phyloP scores from a whole-genome alignment of 2,113 vertebrate genomes.

The Syrrhaptes paradoxus region DNA sequence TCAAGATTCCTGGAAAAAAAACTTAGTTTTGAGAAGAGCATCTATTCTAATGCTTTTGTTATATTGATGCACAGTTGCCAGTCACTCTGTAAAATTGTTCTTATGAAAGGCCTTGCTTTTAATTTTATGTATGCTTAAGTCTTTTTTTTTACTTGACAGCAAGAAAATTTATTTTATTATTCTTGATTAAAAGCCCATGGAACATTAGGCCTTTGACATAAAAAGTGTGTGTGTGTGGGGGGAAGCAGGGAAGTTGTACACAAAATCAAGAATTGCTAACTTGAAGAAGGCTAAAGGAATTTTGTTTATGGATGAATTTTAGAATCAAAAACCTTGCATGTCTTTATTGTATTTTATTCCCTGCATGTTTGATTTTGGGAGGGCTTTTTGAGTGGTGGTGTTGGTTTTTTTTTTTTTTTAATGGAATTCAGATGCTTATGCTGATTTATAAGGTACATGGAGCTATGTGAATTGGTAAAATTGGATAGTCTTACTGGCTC shows the following conservation, averaged over 20 bases:
- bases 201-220: background rate
- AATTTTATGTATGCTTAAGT: background rate
- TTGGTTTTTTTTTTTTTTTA: background rate
- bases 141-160: background rate
- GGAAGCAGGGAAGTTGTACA: background rate
- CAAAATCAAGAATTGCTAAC: background rate
- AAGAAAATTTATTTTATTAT: background rate
- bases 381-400: background rate
- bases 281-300: background rate
- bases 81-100: background rate
- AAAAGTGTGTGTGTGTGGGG: background rate
- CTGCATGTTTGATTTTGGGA: background rate
- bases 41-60: background rate
- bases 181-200: background rate
- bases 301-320: background rate
- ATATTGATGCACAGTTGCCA: background rate
- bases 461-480: background rate
- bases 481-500: background rate
- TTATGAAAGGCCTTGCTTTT: background rate
- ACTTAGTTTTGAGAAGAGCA: background rate
- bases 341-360: background rate
- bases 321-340: background rate
- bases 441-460: background rate
- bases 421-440: background rate
- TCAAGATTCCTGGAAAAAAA: background rate